Evolutionary conservation across 2,113 vertebrate species (phyloP).

Genomic region (Poeciliopsis prolifica): DNA sequence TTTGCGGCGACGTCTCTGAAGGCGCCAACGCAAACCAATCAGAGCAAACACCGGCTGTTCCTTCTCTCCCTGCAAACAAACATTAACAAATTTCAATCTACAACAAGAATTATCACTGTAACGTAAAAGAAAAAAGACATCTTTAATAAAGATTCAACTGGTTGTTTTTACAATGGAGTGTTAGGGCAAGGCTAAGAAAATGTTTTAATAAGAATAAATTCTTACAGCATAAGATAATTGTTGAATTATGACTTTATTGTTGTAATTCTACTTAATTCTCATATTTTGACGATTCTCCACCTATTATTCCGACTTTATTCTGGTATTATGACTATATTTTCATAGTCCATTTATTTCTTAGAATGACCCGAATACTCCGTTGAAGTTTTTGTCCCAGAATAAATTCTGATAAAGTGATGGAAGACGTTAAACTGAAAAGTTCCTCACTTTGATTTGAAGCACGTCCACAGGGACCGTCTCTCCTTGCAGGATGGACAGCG

Average conservation of each 20-base stretch:
- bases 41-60: conserved; percentile 95
- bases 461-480: conserved; percentile 93
- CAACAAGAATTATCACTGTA: background rate
- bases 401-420: background rate
- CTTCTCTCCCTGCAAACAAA: conserved; percentile 84
- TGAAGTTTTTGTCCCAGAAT: background rate
- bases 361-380: too few species aligned
- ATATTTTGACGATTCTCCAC: too few species aligned
- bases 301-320: too few species aligned
- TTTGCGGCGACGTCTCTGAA: conserved; percentile 89
- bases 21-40: conserved; percentile 90
- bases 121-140: background rate
- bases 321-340: too few species aligned
- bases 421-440: background rate
- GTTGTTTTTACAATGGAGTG: background rate
- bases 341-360: too few species aligned
- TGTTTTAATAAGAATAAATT: too few species aligned
- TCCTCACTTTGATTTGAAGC: conserved; percentile 92
- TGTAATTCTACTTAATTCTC: too few species aligned
- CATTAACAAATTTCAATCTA: background rate
- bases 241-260: too few species aligned
- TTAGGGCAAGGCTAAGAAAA: too few species aligned
- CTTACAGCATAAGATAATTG: too few species aligned
- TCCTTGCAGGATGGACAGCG: conserved; percentile 92
- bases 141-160: background rate